Evolutionary conservation across 1,140 invertebrate species (phyloP), one percentile per base, ranked within the genome.

Genomic region (Acyrthosiphon pisum): DNA sequence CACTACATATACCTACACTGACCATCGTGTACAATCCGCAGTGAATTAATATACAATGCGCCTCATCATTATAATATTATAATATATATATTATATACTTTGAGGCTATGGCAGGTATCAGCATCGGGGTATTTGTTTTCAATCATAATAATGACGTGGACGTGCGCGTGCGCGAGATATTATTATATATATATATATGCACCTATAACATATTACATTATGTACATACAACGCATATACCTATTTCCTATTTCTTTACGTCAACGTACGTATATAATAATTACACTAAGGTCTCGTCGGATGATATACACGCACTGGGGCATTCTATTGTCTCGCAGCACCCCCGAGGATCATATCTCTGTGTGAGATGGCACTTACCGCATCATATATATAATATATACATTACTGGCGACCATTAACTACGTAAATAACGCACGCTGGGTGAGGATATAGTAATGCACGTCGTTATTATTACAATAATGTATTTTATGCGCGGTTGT

Each of bases 351-450:
- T 90, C 56, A 46, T 91, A 50, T 35, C 86, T 87, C n/a, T 35
- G 90, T 91, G 89, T 90, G n/a, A 56, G 53, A 41, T 53, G 48
- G 89, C 30, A 60, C 37, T 53, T 90, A 60, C 56, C 22, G 8
- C 35, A 56, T 48, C 14, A 6, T 50, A 23, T 50, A 11, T 3
- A 20, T 76, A 76, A 91, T n/a, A 46, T 56, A 46, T 23, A 76
- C 90, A 46, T 91, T 44, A 76, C 37, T 9, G 56, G 7, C n/a
- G 48, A 44, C 90, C 90, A 76, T 91, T 91, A 76, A 46, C 90
- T 48, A n/a, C 90, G 60, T 91, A 68, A 91, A 91, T 68, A 91
- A 91, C 56, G 41, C 90, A 68, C 90, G 41, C 89, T 90, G 48
- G 46, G 50, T 23, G 35, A 22, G 30, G 76, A 90, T n/a, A 90